These are phyloP conservation scores for Drosophila takahashii DNA, from an alignment of 1,140 invertebrate species.

Conservation along the genomic window DNA sequence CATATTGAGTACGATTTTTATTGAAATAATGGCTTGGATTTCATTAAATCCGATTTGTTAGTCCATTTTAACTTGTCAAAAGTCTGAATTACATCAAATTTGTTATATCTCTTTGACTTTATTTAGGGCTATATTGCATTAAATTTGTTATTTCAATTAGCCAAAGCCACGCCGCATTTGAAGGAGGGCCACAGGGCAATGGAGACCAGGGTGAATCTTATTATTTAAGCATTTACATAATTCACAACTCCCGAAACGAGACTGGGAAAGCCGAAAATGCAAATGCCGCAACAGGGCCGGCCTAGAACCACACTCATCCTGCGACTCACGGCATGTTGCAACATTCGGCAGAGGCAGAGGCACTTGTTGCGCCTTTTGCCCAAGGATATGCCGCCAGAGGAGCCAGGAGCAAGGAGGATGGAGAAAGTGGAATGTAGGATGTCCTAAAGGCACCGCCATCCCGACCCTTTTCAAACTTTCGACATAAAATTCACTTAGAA, in stretches of 20 bases:
- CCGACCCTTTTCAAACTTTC: slow-evolving; percentile 79
- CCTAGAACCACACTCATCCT: slow-evolving; percentile 14
- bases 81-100: slow-evolving; percentile 10
- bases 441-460: slow-evolving; percentile 6
- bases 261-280: slow-evolving; percentile 64
- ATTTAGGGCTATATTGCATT: slow-evolving; percentile 20
- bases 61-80: not conserved
- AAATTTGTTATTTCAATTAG: slow-evolving; percentile 78
- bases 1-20: no score
- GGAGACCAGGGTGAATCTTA: slow-evolving; percentile 49
- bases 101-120: slow-evolving; percentile 18
- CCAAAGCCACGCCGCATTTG: slow-evolving; percentile 56
- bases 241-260: slow-evolving; percentile 58
- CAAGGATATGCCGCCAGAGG: slow-evolving; percentile 17
- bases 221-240: slow-evolving; percentile 78
- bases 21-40: no score
- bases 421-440: slow-evolving; percentile 11
- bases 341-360: slow-evolving; percentile 46
- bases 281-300: slow-evolving; percentile 49
- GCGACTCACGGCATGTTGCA: slow-evolving; percentile 62
- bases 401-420: not conserved
- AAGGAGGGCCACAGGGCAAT: slow-evolving; percentile 1
- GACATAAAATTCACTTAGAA: slow-evolving; percentile 82
- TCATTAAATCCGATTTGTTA: no score
- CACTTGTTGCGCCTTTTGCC: slow-evolving; percentile 58